Evolutionary conservation across 2,888 invertebrate species (phyloP), one percentile per base, ranked within the genome.

Genomic region (Rhimphoctona megacephalus): DNA sequence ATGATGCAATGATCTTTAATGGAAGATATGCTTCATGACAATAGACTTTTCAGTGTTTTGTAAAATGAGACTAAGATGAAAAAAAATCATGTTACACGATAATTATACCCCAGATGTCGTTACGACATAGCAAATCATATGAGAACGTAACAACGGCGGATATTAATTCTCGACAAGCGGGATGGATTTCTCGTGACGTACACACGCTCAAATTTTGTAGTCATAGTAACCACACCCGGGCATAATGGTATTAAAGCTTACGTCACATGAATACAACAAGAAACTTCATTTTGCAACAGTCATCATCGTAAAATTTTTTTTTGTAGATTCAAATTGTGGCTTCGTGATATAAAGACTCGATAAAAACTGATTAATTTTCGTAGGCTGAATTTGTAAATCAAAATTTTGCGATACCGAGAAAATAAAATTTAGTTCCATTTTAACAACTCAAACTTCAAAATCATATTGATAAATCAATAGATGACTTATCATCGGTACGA

Each of bases 131-230:
- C 17, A 69, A 69, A 39, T 69, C 17, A 43, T 43, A 39, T 25
- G 69, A 43, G 43, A 69, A 69, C 25, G 39, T 22, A 43, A 43
- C 43, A 22, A 39, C 36, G 9, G 22, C 43, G 67, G 43, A 67
- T 67, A 67, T 67, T 43, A 39, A 67, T 39, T 22, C 22, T 69
- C 69, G 69, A 69, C 69, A 49, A 30, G 30, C 17, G 30, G 30
- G 14, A 61, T 61, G 30, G 61, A 30, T 61, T 61, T 61, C 30
- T 61, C 61, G 30, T 61, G 30, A 61, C 61, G 61, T 14, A 30
- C 17, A n/a, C 17, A 30, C 14, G 30, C 30, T 61, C 61, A 30
- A 61, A 61, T 61, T 61, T 30, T 17, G 61, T 25, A 61, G 30
- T 30, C 61, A 61, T 6, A 61, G 30, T 17, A 30, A 14, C 61